Evolutionary conservation across 2,888 invertebrate species (phyloP).

Genomic region (Macroteleia sp.): DNA sequence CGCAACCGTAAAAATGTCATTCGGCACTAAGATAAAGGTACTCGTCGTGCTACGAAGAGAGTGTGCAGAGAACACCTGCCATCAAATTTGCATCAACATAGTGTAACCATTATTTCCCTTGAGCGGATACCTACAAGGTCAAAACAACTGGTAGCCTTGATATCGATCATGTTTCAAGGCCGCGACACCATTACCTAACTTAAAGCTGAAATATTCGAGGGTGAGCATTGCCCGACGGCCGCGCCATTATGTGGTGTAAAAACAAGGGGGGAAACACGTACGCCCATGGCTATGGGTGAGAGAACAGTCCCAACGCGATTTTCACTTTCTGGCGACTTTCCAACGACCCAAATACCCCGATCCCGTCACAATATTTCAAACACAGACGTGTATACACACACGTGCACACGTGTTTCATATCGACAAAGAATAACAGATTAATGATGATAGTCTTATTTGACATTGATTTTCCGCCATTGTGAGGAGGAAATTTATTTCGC

Average conservation of each 20-base stretch:
- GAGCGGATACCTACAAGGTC: conserved; percentile 45
- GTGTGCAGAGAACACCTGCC: conserved; percentile 34
- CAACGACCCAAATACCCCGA: conserved; percentile 74
- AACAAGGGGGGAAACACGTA: conserved; percentile 51
- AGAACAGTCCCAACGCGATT: conserved; percentile 66
- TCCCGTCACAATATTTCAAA: conserved; percentile 44
- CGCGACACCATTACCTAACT: conserved; percentile 49
- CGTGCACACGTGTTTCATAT: neutral
- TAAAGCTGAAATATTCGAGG: conserved; percentile 60
- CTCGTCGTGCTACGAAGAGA: conserved; percentile 16
- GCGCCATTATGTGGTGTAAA: conserved; percentile 66
- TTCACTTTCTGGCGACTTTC: conserved; percentile 77
- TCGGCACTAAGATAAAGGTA: conserved; percentile 29
- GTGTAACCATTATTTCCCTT: conserved; percentile 46
- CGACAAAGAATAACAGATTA: conserved; percentile 3
- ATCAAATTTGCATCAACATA: conserved; percentile 54
- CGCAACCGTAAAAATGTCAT: conserved; percentile 35
- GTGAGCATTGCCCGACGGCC: conserved; percentile 31
- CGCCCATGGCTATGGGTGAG: conserved; percentile 62
- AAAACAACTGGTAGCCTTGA: conserved; percentile 57
- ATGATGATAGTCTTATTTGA: neutral
- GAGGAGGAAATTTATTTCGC: too few species aligned
- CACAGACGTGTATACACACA: neutral
- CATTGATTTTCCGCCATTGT: conserved; percentile 1
- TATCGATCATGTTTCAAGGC: conserved; percentile 59